Evolutionary conservation across 2,797 vertebrate genomes (phyloP), one percentile per base, ranked within the genome.

Genomic region (Mallotus villosus): DNA sequence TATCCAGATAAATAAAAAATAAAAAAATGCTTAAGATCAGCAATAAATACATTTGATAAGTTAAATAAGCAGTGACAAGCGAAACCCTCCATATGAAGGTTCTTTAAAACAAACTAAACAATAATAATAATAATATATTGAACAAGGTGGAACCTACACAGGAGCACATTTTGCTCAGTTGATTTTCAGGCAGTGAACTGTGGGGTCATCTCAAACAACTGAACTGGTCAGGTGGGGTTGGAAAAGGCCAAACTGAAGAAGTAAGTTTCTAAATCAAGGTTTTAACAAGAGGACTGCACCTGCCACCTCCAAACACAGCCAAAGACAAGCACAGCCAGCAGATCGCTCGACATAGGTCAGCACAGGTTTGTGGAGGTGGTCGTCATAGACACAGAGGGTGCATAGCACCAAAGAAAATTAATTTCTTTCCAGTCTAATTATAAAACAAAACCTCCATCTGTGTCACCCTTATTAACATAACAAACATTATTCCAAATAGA

Each of bases 1-100:
- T 93, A 94, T 94, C 93, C 91, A 93, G 93, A 96, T 96, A 96
- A 96, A 96, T 95, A 96, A 93, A 94, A 95, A 95, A 95, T 95
- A 88, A 86, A 89, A 89, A 90, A 78, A 94, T 93, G 94, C 93
- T 95, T 94, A 94, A 93, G 93, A 94, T 96, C 93, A 94, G 93
- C 94, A 96, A 96, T 96, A 96, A 96, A 96, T 96, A 96, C 87
- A 93, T 94, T 93, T 94, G 94, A 95, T 96, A 96, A 95, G 93
- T 95, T 95, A 95, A 96, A 96, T 95, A 95, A 95, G 93, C 94
- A 94, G 92, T 96, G 93, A 95, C 91, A 93, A 94, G 92, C 93
- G 91, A 93, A 94, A 92, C 89, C 86, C 87, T 91, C 87, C 87
- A 57, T 90, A 53, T 88, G 90, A 91, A 91, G 92, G 92, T 92